Evolutionary conservation across 2,797 vertebrate genomes (phyloP), one percentile per base, ranked within the genome.

Genomic region (Eospalax fontanierii): DNA sequence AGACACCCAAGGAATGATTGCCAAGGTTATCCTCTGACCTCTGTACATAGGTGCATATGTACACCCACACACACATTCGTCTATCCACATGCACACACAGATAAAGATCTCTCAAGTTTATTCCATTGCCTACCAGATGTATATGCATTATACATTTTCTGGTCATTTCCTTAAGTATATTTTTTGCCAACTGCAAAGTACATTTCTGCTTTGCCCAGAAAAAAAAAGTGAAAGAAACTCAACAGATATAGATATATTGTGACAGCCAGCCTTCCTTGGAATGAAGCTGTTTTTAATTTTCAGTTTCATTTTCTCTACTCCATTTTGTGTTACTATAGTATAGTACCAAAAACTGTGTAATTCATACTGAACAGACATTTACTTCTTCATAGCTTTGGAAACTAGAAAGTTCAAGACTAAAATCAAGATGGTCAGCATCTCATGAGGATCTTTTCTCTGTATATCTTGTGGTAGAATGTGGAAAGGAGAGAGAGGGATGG

Each of bases 211-310:
- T 90, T 89, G 68, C 2, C 76, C 22, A 6, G 68, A 57, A 70
- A 8, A 70, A 8, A 71, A 54, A 83, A 76, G 73, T 35, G 68
- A 4, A 82, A 95, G 81, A 87, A 90, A 92, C 21, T 24, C 15
- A 54, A 14, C 38, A 87, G 87, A 74, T 81, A 63, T 5, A 81
- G 50, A 87, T 14, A 59, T 33, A 73, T 33, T 59, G 68, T 59
- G 63, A 91, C 68, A 82, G 2, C 24, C 33, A 88, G 33, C 74
- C 38, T 88, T 74, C 66, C 75, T 28, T 91, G 43, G 15, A 93
- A 85, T 76, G 50, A 24, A 81, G 19, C 78, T 73, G 93, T 96
- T 74, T 80, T 22, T 80, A 63, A 76, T 71, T 82, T 90, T 89
- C 68, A 65, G 2, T 87, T 57, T 57, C 40, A n/a, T 86, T 70